phyloP scores from a whole-genome alignment of 1,140 invertebrate species.

The Bilobella aurantiaca region DNA sequence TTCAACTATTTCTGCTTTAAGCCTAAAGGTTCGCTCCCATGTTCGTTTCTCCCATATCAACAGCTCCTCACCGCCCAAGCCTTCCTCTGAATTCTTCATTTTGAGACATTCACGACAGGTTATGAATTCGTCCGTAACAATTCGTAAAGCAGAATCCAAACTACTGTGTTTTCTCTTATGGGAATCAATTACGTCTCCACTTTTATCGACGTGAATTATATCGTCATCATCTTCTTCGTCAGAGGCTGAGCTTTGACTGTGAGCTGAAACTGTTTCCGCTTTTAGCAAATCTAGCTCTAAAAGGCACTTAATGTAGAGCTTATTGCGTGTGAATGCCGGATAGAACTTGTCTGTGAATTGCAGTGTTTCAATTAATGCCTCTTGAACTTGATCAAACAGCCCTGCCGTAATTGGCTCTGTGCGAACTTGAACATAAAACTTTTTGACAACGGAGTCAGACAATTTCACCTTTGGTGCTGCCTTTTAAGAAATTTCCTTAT shows the following conservation, averaged over 20 bases:
- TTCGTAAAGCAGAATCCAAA: neutral
- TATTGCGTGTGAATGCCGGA: constrained; percentile 56
- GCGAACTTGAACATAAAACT: constrained; percentile 53
- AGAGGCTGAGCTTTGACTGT: constrained; percentile 9
- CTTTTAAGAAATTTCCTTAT: constrained; percentile 38
- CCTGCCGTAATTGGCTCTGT: constrained; percentile 46
- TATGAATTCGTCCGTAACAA: constrained; percentile 25
- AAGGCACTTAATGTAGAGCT: constrained; percentile 60
- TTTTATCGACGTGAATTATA: constrained; percentile 46
- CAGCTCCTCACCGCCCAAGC: constrained; percentile 17
- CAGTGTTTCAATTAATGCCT: constrained; percentile 56
- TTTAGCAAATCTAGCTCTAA: constrained; percentile 63
- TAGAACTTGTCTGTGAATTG: constrained; percentile 56
- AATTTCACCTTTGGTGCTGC: constrained; percentile 54
- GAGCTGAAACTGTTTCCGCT: constrained; percentile 37
- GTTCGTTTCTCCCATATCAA: constrained; percentile 24
- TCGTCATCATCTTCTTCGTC: constrained; percentile 43
- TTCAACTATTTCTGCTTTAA: constrained; percentile 37
- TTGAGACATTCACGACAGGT: constrained; percentile 33
- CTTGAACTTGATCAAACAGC: constrained; percentile 74
- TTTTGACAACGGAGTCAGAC: constrained; percentile 54
- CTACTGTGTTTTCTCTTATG: neutral
- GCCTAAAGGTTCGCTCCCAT: constrained; percentile 23
- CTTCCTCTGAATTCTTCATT: constrained; percentile 14
- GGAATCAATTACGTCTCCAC: constrained; percentile 11